A percentile compares a stretch with the other conserved stretches of the same genome.
Evolutionary conservation across 2,888 invertebrate genomes (phyloP).

Genomic region (Sinhomidia bicolor): DNA sequence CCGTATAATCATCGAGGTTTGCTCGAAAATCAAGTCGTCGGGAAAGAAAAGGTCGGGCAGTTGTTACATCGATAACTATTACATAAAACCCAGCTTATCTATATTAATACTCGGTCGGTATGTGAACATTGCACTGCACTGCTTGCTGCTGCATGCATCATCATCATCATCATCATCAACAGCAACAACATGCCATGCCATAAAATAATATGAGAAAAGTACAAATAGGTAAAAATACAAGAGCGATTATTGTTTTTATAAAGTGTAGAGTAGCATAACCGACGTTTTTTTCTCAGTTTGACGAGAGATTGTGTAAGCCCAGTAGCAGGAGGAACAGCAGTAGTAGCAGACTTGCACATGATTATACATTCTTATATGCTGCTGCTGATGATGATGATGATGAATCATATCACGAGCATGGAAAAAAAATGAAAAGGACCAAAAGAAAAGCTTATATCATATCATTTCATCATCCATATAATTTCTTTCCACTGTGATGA

Average conservation of each 20-base stretch:
- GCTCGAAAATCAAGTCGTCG: conserved; percentile 23
- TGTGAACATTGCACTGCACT: too few species aligned
- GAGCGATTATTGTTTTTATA: not conserved
- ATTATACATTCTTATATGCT: too few species aligned
- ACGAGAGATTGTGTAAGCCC: conserved; percentile 64
- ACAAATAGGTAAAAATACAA: not conserved
- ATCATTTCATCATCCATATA: not conserved
- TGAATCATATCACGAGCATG: conserved; percentile 8
- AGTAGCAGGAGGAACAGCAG: conserved; percentile 42
- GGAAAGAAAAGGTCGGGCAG: conserved; percentile 16
- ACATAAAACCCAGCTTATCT: too few species aligned
- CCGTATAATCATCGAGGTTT: conserved; percentile 38
- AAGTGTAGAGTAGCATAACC: conserved; percentile 5
- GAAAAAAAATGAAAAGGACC: conserved; percentile 47
- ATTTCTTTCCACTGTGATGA: conserved; percentile 19
- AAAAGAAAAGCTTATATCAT: too few species aligned
- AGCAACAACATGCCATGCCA: too few species aligned
- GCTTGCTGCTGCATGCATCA: not conserved
- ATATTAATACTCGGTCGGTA: too few species aligned
- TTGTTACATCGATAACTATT: too few species aligned
- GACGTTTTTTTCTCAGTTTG: not conserved
- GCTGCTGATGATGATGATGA: not conserved
- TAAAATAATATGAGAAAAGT: too few species aligned
- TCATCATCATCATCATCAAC: too few species aligned
- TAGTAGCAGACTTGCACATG: conserved; percentile 29